These are phyloP conservation scores for Laterallus jamaicensis DNA, from an alignment of 2,113 vertebrate species.

Conservation along the genomic window DNA sequence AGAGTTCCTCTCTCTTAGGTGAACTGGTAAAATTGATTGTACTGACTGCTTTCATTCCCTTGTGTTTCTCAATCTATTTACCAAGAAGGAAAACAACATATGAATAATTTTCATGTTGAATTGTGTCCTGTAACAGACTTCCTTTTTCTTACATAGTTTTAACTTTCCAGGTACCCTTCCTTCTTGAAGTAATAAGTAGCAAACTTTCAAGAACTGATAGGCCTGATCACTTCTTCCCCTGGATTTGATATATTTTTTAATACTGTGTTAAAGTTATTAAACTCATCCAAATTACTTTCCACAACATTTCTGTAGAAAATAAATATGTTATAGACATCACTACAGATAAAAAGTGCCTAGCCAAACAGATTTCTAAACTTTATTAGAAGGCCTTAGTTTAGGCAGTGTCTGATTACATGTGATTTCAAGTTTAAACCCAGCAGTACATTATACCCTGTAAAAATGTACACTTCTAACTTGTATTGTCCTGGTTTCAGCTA, in stretches of 20 bases:
- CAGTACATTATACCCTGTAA: neutral
- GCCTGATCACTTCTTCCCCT: neutral
- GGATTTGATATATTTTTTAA: neutral
- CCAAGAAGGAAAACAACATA: neutral
- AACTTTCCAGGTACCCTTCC: neutral
- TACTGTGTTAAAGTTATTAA: neutral
- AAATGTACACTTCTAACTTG: neutral
- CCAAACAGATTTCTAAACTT: neutral
- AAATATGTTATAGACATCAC: neutral
- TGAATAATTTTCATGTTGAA: neutral
- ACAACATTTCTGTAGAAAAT: neutral
- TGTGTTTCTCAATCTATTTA: neutral
- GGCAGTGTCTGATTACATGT: accelerated
- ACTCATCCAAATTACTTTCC: neutral
- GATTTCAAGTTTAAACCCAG: neutral
- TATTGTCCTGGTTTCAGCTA: too few relatives aligned
- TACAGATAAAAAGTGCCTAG: neutral
- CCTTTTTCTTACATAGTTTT: neutral
- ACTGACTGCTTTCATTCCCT: neutral
- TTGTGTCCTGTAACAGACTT: neutral
- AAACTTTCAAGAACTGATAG: neutral
- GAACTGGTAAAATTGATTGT: neutral
- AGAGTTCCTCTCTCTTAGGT: neutral
- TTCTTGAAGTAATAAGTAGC: neutral
- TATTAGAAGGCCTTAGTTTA: neutral